A percentile compares a stretch with the other conserved stretches of the same genome.
These are phyloP conservation scores for Trichonephila clavipes DNA, from an alignment of 1,140 invertebrate genomes.

Conservation along the genomic window DNA sequence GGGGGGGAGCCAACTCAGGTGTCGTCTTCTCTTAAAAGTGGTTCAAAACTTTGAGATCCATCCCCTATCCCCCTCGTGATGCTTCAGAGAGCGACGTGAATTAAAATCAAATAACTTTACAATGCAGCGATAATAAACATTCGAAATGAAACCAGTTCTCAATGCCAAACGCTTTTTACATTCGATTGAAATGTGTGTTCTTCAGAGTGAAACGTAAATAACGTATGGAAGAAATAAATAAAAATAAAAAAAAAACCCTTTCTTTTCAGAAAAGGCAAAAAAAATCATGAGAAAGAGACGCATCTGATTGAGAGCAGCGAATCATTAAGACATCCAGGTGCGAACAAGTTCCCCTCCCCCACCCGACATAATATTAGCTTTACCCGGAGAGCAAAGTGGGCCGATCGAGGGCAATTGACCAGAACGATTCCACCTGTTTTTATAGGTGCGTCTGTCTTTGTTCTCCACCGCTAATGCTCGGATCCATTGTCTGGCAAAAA, in stretches of 20 bases:
- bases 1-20: too few relatives aligned
- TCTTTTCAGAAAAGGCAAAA: too few relatives aligned
- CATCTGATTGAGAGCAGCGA: neutral
- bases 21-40: too few relatives aligned
- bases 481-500: neutral
- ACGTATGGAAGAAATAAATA: neutral
- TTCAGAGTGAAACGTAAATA: too few relatives aligned
- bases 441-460: neutral
- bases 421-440: constrained; percentile 30
- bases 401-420: constrained; percentile 14
- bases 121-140: too few relatives aligned
- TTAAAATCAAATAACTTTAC: too few relatives aligned
- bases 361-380: neutral
- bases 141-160: too few relatives aligned
- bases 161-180: too few relatives aligned
- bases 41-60: too few relatives aligned
- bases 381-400: neutral
- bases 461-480: neutral
- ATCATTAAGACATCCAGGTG: constrained; percentile 30
- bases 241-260: neutral
- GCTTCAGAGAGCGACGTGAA: too few relatives aligned
- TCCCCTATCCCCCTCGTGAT: rapidly evolving
- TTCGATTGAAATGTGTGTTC: too few relatives aligned
- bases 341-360: neutral
- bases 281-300: too few relatives aligned